A percentile compares a stretch with the other conserved stretches of the same genome.
Conservation (phyloP, 2,113 vertebrate species). For the Larimichthys polyactis region DNA sequence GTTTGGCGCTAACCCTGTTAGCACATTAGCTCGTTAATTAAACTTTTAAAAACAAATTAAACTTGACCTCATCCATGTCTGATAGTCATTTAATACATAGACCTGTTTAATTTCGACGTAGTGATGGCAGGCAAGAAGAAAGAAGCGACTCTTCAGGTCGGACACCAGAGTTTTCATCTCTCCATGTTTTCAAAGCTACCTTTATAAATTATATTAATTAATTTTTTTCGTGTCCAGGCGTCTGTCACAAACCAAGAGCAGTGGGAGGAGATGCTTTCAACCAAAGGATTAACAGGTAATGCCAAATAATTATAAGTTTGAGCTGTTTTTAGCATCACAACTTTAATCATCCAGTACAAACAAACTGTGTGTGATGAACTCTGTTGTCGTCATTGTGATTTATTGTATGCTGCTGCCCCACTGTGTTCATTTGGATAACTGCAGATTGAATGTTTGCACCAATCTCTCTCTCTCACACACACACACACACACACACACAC, state of each 20-base stretch:
- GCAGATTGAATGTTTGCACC: constrained; percentile 21
- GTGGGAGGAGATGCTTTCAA: constrained; percentile 92
- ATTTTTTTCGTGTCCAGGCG: constrained; percentile 75
- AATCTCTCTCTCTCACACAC: not conserved
- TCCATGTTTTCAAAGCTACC: not conserved
- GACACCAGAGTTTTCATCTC: not conserved
- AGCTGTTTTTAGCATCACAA: not conserved
- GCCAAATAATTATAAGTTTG: too few relatives aligned
- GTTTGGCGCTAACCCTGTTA: not conserved
- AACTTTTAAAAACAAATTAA: not conserved
- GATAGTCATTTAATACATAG: not conserved
- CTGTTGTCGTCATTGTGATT: constrained; percentile 7
- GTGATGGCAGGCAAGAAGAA: constrained; percentile 85
- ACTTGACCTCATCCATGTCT: not conserved
- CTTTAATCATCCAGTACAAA: not conserved
- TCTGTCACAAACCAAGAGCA: constrained; percentile 90
- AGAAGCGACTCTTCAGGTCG: constrained; percentile 84
- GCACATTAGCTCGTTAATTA: not conserved
- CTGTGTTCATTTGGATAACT: constrained; percentile 61
- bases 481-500: not conserved
- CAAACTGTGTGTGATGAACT: not conserved
- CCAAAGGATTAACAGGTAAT: constrained; percentile 91
- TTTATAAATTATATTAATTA: not conserved
- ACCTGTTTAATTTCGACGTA: not conserved
- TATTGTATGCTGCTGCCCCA: constrained; percentile 65